A percentile compares a stretch with the other conserved stretches of the same genome.
Conservation (phyloP, 2,113 vertebrate genomes). For the Raja brachyura region DNA sequence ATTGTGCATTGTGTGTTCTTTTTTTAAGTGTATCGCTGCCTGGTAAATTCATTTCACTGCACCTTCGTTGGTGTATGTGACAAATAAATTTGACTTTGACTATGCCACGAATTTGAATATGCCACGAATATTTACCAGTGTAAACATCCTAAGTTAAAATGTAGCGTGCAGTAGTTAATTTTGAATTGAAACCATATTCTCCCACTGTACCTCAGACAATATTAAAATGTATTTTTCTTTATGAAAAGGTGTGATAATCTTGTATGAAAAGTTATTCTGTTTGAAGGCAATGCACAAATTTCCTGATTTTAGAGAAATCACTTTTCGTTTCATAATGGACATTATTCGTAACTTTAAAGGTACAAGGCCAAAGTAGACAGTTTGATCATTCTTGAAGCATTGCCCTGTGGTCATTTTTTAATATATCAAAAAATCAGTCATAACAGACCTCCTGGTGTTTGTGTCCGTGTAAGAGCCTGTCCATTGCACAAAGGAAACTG, state of each 20-base stretch:
- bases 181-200: too few species aligned
- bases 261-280: neutral
- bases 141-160: neutral
- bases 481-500: constrained; percentile 27
- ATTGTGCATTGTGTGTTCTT: too few species aligned
- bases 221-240: neutral
- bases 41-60: too few species aligned
- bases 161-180: neutral
- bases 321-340: neutral
- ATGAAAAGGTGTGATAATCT: neutral
- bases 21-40: too few species aligned
- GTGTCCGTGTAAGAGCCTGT: neutral
- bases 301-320: neutral
- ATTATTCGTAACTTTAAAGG: neutral
- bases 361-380: neutral
- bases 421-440: neutral
- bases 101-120: too few species aligned
- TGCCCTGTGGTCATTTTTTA: neutral
- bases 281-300: neutral
- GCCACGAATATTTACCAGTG: neutral
- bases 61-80: too few species aligned
- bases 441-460: neutral
- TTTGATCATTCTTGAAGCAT: neutral
- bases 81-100: too few species aligned
- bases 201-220: neutral